These are phyloP conservation scores for Drosophila sordidula DNA, from an alignment of 2,888 invertebrate genomes.

Conservation along the genomic window DNA sequence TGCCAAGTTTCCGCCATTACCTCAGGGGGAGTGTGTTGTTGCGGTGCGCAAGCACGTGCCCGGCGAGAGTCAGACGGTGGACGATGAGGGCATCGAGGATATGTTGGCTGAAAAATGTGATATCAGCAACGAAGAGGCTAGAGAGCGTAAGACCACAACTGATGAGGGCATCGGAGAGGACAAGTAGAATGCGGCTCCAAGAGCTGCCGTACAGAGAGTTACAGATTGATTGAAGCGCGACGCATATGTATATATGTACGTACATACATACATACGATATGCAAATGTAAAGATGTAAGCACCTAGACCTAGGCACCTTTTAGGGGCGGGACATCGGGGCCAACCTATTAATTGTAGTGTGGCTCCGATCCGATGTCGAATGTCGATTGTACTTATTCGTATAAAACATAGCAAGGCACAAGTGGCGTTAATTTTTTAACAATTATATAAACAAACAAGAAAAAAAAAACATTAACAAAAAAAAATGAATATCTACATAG, in stretches of 20 bases:
- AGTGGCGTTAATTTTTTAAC: slow-evolving; percentile 76
- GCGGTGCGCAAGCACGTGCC: slow-evolving; percentile 59
- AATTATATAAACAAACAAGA: slow-evolving; percentile 54
- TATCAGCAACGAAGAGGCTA: slow-evolving; percentile 84
- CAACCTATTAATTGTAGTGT: too few species aligned
- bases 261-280: slow-evolving; percentile 31
- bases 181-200: slow-evolving; percentile 73
- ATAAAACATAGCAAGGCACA: slow-evolving; percentile 47
- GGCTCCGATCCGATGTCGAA: background rate
- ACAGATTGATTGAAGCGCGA: slow-evolving; percentile 58
- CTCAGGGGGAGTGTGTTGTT: slow-evolving; percentile 63
- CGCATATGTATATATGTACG: slow-evolving; percentile 33
- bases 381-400: slow-evolving; percentile 37
- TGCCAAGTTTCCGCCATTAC: slow-evolving; percentile 71
- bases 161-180: slow-evolving; percentile 85
- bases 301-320: slow-evolving; percentile 52
- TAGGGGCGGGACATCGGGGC: slow-evolving; percentile 6
- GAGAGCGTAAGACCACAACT: slow-evolving; percentile 81
- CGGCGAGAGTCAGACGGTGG: slow-evolving; percentile 72
- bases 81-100: slow-evolving; percentile 85
- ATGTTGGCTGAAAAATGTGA: slow-evolving; percentile 85
- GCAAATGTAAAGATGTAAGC: slow-evolving; percentile 39
- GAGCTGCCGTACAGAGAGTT: slow-evolving; percentile 49
- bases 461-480: slow-evolving; percentile 17
- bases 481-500: slow-evolving; percentile 55